Evolutionary conservation across 2,113 vertebrate genomes (phyloP).

Genomic region (Gnathonemus echidnorhynchus): DNA sequence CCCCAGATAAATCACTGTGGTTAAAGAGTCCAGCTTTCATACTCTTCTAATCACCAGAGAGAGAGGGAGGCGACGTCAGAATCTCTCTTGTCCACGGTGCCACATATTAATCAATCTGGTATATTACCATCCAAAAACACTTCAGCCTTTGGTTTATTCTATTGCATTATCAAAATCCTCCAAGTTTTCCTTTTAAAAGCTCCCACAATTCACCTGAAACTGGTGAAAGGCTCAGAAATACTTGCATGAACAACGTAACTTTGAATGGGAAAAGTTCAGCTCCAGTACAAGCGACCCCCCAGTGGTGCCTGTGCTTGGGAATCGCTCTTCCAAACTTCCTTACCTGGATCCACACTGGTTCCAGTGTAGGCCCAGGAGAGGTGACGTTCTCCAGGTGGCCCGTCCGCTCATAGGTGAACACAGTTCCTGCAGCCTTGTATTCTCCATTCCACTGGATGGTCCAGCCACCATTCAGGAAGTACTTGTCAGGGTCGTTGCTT

Average conservation of each 20-base stretch:
- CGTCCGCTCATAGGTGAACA: constrained; percentile 80
- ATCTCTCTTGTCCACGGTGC: background rate
- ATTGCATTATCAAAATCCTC: too few species aligned
- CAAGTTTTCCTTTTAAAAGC: background rate
- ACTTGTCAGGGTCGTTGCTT: constrained; percentile 73
- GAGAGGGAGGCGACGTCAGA: background rate
- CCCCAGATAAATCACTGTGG: background rate
- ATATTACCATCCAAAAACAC: background rate
- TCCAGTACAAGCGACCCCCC: background rate
- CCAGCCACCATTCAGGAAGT: constrained; percentile 90
- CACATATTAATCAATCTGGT: background rate
- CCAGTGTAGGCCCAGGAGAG: constrained; percentile 79
- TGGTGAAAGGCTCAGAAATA: background rate
- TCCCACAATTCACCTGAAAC: background rate
- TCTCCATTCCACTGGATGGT: constrained; percentile 93
- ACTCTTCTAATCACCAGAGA: constrained; percentile 22
- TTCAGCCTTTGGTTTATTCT: background rate
- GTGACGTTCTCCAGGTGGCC: constrained; percentile 89
- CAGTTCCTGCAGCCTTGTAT: constrained; percentile 81
- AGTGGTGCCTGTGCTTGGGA: background rate
- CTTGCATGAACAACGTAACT: background rate
- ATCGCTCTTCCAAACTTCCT: background rate
- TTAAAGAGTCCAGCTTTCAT: constrained; percentile 23
- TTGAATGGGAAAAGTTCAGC: background rate
- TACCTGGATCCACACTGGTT: constrained; percentile 95